Conservation (phyloP, 2,113 vertebrate species). For the Noctilio leporinus region DNA sequence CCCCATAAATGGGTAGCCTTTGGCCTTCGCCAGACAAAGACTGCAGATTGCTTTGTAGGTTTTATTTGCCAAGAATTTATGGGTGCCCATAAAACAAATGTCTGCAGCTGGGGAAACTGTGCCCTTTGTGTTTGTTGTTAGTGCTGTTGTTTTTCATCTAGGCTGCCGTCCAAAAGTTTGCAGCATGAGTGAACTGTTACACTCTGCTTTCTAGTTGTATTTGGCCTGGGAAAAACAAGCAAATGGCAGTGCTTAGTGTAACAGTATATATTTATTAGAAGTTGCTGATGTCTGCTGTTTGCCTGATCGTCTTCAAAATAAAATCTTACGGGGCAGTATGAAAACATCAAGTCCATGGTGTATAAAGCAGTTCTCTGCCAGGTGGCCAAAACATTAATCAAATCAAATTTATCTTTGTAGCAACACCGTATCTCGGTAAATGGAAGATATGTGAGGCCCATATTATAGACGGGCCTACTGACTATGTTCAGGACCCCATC, state of each 20-base stretch:
- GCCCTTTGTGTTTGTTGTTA: constrained; percentile 31
- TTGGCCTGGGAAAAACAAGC: constrained; percentile 36
- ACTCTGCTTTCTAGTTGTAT: constrained; percentile 40
- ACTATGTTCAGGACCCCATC: neutral
- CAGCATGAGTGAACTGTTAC: constrained; percentile 20
- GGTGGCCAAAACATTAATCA: neutral
- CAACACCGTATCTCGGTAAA: neutral
- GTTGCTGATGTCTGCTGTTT: neutral
- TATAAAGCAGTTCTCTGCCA: neutral
- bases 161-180: constrained; percentile 49
- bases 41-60: neutral
- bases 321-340: neutral
- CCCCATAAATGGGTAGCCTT: neutral
- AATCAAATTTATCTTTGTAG: neutral
- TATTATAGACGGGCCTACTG: neutral
- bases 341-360: neutral
- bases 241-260: neutral
- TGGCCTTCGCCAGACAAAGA: constrained; percentile 38
- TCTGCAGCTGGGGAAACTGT: constrained; percentile 4
- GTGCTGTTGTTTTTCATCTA: constrained; percentile 51
- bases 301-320: constrained; percentile 4
- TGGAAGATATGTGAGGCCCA: neutral
- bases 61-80: constrained; percentile 49
- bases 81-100: constrained; percentile 29
- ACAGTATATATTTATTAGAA: neutral